Evolutionary conservation across 2,888 invertebrate species (phyloP), one percentile per base, ranked within the genome.

Genomic region (Nematopogon swammerdamellus): DNA sequence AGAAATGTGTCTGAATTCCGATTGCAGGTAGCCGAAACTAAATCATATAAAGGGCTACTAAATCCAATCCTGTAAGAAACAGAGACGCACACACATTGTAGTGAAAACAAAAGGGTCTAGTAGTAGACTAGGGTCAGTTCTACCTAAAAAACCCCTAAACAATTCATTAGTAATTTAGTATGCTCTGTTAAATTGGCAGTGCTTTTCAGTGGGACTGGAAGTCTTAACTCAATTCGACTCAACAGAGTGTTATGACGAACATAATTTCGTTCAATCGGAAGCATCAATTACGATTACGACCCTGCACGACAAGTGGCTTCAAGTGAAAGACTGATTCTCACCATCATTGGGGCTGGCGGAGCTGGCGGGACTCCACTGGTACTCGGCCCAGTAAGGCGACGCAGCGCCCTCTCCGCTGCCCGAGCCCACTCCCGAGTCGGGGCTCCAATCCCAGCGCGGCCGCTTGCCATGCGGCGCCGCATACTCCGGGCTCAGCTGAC

Each of bases 341-440:
- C 76, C 71, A 55, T 75, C 72, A 60, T 69, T 65, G 14, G 73
- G 81, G 49, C 62, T 63, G 18, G 65, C 60, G 4, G 70, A 65
- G 25, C 82, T 82, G 19, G 68, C 68, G 1, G 83, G 81, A 55
- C 83, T 84, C 82, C 82, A 83, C 55, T 81, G 80, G 53, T 74
- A 80, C 16, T 75, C 71, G 10, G 67, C 68, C 67, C 72, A 68
- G 49, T 68, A 61, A 1, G 73, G 68, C 2, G 76, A 75, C 10
- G 65, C 58, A 2, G 64, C 62, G 52, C 68, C 67, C 42, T 53
- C 53, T 3, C 68, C 62, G 49, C 74, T 72, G 2, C 73, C 70
- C 2, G 68, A 63, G 54, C 73, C 65, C 11, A 70, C 55, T 0
- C 71, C 70, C 1, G 79, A 79, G 52, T 76, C 74, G 0, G 79